Evolutionary conservation across 2,113 vertebrate species (phyloP).

Genomic region (Crotalus horridus): DNA sequence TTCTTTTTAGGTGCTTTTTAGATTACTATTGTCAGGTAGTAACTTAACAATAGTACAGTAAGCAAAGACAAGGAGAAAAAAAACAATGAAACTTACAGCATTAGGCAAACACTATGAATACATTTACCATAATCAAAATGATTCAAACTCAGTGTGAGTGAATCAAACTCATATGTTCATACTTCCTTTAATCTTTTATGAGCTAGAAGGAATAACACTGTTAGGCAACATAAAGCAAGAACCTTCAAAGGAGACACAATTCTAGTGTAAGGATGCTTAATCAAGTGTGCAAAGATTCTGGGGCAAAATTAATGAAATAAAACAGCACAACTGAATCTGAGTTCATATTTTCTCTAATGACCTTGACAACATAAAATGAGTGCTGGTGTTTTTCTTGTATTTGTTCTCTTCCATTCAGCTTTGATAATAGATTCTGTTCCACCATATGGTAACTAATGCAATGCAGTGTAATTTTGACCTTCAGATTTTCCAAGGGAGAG

Average conservation of each 20-base stretch:
- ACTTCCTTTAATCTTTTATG: not conserved
- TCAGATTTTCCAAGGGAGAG: constrained; percentile 11
- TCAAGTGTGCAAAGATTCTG: not conserved
- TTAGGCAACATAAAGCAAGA: not conserved
- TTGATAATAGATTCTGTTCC: not conserved
- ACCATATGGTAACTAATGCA: not conserved
- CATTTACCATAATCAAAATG: not conserved
- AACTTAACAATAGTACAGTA: not conserved
- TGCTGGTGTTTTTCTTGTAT: not conserved
- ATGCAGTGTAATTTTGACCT: not conserved
- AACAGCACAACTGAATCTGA: not conserved
- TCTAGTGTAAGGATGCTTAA: not conserved
- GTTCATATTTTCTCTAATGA: not conserved
- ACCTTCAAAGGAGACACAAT: not conserved
- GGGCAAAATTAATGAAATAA: not conserved
- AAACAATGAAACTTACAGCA: not conserved
- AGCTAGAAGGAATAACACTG: not conserved
- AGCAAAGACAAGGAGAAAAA: not conserved
- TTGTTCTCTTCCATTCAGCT: not conserved
- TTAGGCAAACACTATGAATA: not conserved
- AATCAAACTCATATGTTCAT: not conserved
- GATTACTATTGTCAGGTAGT: not conserved
- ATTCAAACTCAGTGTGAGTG: not conserved
- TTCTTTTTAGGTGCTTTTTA: not conserved
- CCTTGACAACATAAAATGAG: not conserved